Evolutionary conservation across 2,888 invertebrate species (phyloP), one percentile per base, ranked within the genome.

Genomic region (Nasonia oneida): DNA sequence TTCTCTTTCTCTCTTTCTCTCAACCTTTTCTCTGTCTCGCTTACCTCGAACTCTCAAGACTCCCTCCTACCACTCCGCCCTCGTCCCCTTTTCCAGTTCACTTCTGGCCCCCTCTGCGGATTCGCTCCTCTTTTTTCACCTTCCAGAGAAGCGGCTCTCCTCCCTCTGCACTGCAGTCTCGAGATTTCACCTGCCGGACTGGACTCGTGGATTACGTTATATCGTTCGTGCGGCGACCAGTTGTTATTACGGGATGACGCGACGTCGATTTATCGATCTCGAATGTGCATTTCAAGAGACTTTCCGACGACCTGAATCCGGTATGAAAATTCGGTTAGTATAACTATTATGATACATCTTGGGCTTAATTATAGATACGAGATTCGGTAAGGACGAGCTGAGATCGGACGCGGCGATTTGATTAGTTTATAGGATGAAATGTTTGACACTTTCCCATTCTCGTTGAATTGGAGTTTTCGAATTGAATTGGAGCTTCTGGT

Each of bases 51-150:
- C 57, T 37, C 53, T 42, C 12, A 33, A 67, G 23, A 42, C 76
- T 57, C 12, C 39, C 76, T n/a, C 61, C 37, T 57, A 61, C 23
- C n/a, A 10, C 37, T 71, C n/a, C 3, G 3, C 14, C 37, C 33
- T 23, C 61, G 50, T 3, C n/a, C 53, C 71, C 39, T 29, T 75
- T 37, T 83, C 67, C 82, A 73, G 53, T 42, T 70, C n/a, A 70
- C 39, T 50, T 29, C 3, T 47, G 53, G 29, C 57, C 29, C 37
- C 70, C 23, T 37, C 53, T 23, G 64, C 37, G 79, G 79, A 78
- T 73, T 67, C 61, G n/a, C 33, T 10, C 18, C 33, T 42, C n/a
- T 75, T 50, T 76, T 57, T n/a, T 57, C n/a, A n/a, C 18, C 57
- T 57, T 57, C n/a, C 57, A 23, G 23, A 8, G n/a, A n/a, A 57